Evolutionary conservation across 2,113 vertebrate species (phyloP).

Genomic region (Pyrgilauda ruficollis): DNA sequence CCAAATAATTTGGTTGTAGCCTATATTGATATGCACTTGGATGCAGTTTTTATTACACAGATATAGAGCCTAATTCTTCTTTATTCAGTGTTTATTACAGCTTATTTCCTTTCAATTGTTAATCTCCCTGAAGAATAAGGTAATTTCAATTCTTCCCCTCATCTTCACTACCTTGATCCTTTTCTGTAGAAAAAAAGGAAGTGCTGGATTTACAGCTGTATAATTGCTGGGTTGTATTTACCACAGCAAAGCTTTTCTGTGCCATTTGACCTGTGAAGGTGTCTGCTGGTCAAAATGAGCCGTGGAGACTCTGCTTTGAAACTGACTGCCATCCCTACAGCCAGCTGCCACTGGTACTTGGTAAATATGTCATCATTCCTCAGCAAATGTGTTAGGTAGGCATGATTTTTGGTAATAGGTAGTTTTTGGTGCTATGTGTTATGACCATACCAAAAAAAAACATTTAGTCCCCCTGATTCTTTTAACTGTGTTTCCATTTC

Average conservation of each 20-base stretch:
- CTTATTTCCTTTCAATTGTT: background rate
- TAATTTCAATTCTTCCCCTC: background rate
- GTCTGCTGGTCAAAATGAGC: background rate
- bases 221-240: background rate
- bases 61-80: background rate
- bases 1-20: background rate
- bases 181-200: background rate
- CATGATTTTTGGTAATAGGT: background rate
- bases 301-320: background rate
- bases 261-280: background rate
- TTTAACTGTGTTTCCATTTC: background rate
- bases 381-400: background rate
- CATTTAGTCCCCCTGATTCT: background rate
- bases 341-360: background rate
- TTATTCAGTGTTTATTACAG: background rate
- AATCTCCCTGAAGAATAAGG: background rate
- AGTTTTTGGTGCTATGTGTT: background rate
- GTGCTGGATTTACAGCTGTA: background rate
- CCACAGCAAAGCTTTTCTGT: background rate
- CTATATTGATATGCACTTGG: background rate
- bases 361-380: background rate
- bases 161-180: background rate
- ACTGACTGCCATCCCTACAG: background rate
- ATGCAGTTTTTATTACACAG: background rate
- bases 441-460: background rate